These are phyloP conservation scores for Podocnemis expansa DNA, from an alignment of 2,113 vertebrate species.

Conservation along the genomic window DNA sequence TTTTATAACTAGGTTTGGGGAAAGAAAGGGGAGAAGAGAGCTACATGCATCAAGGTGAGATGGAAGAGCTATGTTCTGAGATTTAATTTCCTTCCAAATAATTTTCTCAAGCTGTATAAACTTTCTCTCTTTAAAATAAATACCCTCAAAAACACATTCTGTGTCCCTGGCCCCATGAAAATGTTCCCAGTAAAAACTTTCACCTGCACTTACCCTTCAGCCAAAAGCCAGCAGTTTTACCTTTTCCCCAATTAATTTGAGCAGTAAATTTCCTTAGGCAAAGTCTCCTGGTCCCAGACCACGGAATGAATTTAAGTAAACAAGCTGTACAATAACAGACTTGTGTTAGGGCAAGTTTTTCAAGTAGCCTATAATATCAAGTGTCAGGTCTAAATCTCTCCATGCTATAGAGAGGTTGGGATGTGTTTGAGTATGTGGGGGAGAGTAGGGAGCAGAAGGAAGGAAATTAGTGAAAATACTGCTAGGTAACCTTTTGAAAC, in stretches of 20 bases:
- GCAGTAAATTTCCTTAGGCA: constrained; percentile 57
- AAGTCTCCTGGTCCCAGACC: constrained; percentile 37
- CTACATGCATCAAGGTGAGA: constrained; percentile 60
- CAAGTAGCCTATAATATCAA: constrained; percentile 43
- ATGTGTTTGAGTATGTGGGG: neutral
- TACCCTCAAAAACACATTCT: constrained; percentile 68
- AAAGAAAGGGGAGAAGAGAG: constrained; percentile 14
- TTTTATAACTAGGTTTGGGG: neutral
- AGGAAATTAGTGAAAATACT: neutral
- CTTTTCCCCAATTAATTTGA: constrained; percentile 55
- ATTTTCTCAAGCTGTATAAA: constrained; percentile 80
- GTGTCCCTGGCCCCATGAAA: constrained; percentile 59
- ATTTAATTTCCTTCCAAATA: constrained; percentile 77
- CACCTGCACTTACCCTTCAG: constrained; percentile 43
- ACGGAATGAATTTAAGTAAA: constrained; percentile 39
- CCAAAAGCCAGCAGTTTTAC: constrained; percentile 61
- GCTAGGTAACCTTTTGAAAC: neutral
- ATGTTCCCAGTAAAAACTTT: constrained; percentile 68
- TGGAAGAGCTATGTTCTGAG: constrained; percentile 60
- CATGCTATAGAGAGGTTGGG: neutral
- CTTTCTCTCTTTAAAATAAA: constrained; percentile 76
- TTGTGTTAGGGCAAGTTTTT: constrained; percentile 53
- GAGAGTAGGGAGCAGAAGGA: neutral
- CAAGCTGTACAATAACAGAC: constrained; percentile 28
- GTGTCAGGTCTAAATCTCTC: constrained; percentile 28